Base-by-base conservation (phyloP, 2,113 vertebrate species). In the Colius striatus region DNA sequence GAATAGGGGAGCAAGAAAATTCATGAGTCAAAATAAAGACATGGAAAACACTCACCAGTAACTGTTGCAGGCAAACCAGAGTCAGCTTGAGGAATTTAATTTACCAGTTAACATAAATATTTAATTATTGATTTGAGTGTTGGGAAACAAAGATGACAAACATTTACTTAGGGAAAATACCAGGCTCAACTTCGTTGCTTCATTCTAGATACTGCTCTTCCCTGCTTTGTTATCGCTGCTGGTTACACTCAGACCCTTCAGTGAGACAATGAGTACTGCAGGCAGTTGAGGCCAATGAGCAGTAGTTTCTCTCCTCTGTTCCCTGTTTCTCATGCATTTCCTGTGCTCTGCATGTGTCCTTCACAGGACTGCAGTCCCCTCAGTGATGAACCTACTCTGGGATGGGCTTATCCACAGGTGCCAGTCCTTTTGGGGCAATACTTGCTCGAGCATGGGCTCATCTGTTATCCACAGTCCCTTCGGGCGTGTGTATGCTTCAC, bases 91-190 rank as follows among this genome's bases (percentile, higher is more conserved):
- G 41, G 47, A 87, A 58, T 58, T 51, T n/a, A 45, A 83, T 76
- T 92, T 65, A 68, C 67, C 54, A 80, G 45, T 34, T 65, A 72
- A 91, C 8, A 55, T 76, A 89, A 90, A 89, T 80, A 92, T 91
- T 94, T 85, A 48, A 86, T 83, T 89, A 79, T 60, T 89, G 75
- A 47, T 90, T 72, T 83, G 45, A 13, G 10, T 72, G 45, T 17
- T 90, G 67, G 53, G 26, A 92, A 90, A 57, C 25, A 76, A 92
- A 70, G 65, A 53, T 21, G 30, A 57, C 27, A 85, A 88, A 88
- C 20, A 54, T 90, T 90, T 88, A 62, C 76, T n/a, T 22, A 22
- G 32, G 38, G 63, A 71, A 86, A 92, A 88, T 12, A 81, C 15
- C 62, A 90, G 27, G 48, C 57, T 88, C 21, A 41, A 13, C 15